Percentiles rank a stretch among this genome's conserved stretches.
These are phyloP conservation scores for Halictus rubicundus DNA, from an alignment of 1,140 invertebrate species.

Conservation along the genomic window DNA sequence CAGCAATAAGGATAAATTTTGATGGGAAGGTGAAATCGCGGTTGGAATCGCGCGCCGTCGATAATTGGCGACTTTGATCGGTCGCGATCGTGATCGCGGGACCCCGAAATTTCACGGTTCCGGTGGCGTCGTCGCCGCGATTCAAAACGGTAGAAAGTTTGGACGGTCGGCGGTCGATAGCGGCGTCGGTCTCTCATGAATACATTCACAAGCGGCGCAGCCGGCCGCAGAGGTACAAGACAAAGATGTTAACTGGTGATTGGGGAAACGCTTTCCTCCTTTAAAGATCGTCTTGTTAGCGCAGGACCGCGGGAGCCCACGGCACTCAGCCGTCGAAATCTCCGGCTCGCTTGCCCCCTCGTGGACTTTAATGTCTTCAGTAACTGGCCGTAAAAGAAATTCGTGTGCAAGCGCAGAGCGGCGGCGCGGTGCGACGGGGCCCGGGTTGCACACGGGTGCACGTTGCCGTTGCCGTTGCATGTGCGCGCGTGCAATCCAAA, in stretches of 20 bases:
- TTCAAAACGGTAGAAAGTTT: constrained; percentile 52
- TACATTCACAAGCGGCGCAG: constrained; percentile 70
- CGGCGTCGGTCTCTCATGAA: constrained; percentile 70
- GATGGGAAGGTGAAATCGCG: constrained; percentile 37
- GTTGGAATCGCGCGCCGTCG: constrained; percentile 40
- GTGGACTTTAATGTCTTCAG: constrained; percentile 68
- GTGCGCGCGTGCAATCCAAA: constrained; percentile 6
- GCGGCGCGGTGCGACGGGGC: no score
- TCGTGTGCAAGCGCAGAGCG: constrained; percentile 23
- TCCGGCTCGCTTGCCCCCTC: constrained; percentile 47
- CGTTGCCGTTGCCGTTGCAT: no score
- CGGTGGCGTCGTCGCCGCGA: constrained; percentile 11
- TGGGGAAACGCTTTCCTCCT: constrained; percentile 74
- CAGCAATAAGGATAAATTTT: no score
- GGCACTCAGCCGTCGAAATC: constrained; percentile 66
- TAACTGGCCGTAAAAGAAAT: constrained; percentile 62
- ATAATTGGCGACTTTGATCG: constrained; percentile 26
- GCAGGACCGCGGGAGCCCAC: constrained; percentile 44
- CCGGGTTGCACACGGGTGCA: not conserved
- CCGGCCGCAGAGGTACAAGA: constrained; percentile 66
- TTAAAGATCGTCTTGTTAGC: constrained; percentile 74
- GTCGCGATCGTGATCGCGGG: not conserved
- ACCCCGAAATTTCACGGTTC: not conserved
- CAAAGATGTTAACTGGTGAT: constrained; percentile 76
- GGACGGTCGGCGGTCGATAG: constrained; percentile 66